Evolutionary conservation across 1,140 invertebrate genomes (phyloP).

Genomic region (roundworm (Caenorhabditis elegans)): DNA sequence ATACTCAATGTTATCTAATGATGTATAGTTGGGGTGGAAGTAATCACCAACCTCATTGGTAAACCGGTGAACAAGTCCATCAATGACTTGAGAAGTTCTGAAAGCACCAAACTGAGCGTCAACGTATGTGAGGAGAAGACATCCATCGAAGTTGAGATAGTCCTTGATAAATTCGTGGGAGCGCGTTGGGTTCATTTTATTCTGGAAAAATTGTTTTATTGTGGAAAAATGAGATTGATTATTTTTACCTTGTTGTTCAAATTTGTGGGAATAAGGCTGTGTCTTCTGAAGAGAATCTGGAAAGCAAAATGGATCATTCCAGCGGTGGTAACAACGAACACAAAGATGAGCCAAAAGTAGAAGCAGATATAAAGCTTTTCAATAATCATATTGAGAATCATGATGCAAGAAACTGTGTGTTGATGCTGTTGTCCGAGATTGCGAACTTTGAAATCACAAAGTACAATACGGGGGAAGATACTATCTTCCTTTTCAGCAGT

Average conservation of each 20-base stretch:
- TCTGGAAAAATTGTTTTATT: not conserved
- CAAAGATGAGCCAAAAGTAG: conserved; percentile 49
- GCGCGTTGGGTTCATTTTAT: not conserved
- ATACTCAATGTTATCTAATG: not conserved
- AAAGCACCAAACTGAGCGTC: conserved; percentile 4
- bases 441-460: conserved; percentile 53
- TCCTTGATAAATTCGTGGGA: not conserved
- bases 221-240: not conserved
- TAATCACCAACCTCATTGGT: not conserved
- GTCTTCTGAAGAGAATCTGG: conserved; percentile 12
- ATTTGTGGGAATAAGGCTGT: not conserved
- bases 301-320: not conserved
- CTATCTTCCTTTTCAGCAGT: conserved; percentile 47
- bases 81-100: not conserved
- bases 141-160: not conserved
- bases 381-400: conserved; percentile 55
- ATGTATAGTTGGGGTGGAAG: not conserved
- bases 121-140: not conserved
- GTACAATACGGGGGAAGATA: conserved; percentile 52
- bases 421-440: not conserved
- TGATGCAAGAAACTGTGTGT: conserved; percentile 57
- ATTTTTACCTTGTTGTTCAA: not conserved
- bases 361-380: conserved; percentile 54
- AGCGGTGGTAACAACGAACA: conserved; percentile 31
- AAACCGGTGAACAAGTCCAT: not conserved